A percentile compares a stretch with the other conserved stretches of the same genome.
Evolutionary conservation across 2,888 invertebrate genomes (phyloP).

Genomic region (Hypomecis atomaria): DNA sequence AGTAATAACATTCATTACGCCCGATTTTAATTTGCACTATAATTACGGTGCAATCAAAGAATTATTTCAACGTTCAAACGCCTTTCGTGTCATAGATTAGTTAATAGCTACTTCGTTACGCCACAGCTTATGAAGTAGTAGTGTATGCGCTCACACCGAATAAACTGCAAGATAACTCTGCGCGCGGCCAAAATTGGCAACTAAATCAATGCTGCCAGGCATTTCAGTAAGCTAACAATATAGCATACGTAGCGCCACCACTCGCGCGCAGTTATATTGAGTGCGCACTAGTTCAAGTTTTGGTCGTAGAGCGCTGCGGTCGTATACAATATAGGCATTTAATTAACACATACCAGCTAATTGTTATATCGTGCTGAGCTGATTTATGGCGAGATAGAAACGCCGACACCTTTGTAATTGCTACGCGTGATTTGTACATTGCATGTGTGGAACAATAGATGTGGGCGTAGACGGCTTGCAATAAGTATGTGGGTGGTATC

Average conservation of each 20-base stretch:
- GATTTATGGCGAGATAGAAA: conserved; percentile 80
- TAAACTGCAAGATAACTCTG: no score
- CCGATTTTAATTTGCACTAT: conserved; percentile 44
- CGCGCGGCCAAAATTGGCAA: no score
- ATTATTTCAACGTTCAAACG: conserved; percentile 15
- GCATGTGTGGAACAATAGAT: conserved; percentile 69
- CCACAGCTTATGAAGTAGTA: conserved; percentile 15
- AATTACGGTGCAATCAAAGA: conserved; percentile 22
- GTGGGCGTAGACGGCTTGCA: conserved; percentile 51
- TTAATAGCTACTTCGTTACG: background rate
- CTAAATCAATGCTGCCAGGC: no score
- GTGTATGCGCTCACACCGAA: conserved; percentile 31
- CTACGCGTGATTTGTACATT: conserved; percentile 72
- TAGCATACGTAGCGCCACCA: no score
- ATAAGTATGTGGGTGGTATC: conserved; percentile 44
- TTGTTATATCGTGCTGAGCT: conserved; percentile 84
- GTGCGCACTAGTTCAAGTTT: conserved; percentile 51
- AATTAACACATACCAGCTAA: conserved; percentile 85
- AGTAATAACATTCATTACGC: conserved; percentile 47
- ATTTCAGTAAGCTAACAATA: no score
- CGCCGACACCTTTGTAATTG: conserved; percentile 83
- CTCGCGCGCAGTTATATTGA: no score
- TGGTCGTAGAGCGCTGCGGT: conserved; percentile 59
- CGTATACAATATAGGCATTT: conserved; percentile 71
- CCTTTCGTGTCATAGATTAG: conserved; percentile 3